These are phyloP conservation scores for Falco naumanni DNA, from an alignment of 2,797 vertebrate genomes.

Conservation along the genomic window DNA sequence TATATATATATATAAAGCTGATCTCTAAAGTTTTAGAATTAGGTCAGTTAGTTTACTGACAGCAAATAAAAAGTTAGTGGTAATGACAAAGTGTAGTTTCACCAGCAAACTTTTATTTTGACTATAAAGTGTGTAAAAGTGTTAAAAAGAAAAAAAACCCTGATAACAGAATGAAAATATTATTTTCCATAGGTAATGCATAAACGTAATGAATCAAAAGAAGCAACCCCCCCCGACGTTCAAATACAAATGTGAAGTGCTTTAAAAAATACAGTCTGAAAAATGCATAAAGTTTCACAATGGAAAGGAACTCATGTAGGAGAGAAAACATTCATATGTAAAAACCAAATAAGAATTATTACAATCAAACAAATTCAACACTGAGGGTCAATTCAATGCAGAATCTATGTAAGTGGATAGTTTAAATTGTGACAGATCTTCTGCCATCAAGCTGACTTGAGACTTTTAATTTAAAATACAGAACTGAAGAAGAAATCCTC, in stretches of 20 bases:
- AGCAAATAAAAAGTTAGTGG: not conserved
- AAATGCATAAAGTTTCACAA: constrained; percentile 30
- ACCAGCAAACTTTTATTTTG: constrained; percentile 78
- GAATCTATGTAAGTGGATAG: not conserved
- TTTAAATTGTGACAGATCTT: not conserved
- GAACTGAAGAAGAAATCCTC: not conserved
- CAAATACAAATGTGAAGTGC: constrained; percentile 49
- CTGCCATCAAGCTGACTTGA: not conserved
- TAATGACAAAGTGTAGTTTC: constrained; percentile 21
- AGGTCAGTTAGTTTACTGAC: not conserved
- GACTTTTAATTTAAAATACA: not conserved
- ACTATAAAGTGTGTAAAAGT: constrained; percentile 59
- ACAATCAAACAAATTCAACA: constrained; percentile 36
- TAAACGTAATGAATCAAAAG: constrained; percentile 46
- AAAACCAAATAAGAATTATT: constrained; percentile 4
- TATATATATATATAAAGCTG: not conserved
- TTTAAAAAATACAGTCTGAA: constrained; percentile 42
- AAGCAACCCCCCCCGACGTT: constrained; percentile 24
- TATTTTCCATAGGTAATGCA: constrained; percentile 25
- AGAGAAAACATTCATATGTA: constrained; percentile 3
- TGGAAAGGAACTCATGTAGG: not conserved
- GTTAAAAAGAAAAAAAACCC: constrained; percentile 32
- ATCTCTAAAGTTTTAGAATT: not conserved
- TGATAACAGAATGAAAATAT: constrained; percentile 43
- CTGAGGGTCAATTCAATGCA: constrained; percentile 8